Percentiles rank a stretch among this genome's conserved stretches.
Evolutionary conservation across 2,888 invertebrate species (phyloP).

Genomic region (Hypomecis atomaria): DNA sequence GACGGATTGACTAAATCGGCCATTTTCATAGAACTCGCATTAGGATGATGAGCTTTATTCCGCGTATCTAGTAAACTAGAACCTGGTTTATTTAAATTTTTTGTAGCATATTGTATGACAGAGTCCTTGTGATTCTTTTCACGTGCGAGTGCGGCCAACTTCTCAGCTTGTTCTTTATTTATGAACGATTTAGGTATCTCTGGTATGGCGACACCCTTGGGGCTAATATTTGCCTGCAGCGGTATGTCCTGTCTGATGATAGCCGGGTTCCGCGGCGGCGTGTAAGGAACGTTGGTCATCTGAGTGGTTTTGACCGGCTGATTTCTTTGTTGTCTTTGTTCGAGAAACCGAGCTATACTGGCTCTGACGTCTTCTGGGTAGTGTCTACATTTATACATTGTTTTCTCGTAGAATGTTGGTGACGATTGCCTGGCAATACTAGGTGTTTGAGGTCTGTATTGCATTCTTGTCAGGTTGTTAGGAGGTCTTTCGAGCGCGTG

Average conservation of each 20-base stretch:
- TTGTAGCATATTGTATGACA: constrained; percentile 44
- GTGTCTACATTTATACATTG: constrained; percentile 23
- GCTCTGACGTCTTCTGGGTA: constrained; percentile 58
- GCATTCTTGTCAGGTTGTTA: constrained; percentile 9
- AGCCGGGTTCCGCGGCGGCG: constrained; percentile 29
- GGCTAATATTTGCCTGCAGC: constrained; percentile 42
- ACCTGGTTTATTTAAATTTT: not conserved
- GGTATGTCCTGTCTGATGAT: constrained; percentile 39
- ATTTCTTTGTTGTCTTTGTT: constrained; percentile 58
- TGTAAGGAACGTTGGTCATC: not conserved
- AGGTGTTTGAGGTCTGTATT: constrained; percentile 25
- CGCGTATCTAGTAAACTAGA: not conserved
- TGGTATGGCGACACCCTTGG: constrained; percentile 48
- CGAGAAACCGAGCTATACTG: constrained; percentile 62
- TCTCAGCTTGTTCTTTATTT: constrained; percentile 55
- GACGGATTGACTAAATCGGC: constrained; percentile 22
- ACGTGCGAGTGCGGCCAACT: constrained; percentile 40
- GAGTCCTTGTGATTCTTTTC: constrained; percentile 24
- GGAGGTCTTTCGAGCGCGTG: constrained; percentile 4
- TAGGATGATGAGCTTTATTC: constrained; percentile 7
- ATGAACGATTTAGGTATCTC: constrained; percentile 58
- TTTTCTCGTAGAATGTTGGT: constrained; percentile 12
- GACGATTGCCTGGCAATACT: constrained; percentile 10
- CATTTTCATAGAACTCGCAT: constrained; percentile 18
- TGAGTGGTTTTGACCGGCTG: constrained; percentile 16